Conservation (phyloP, 2,797 vertebrate genomes). For the Philypnodon macrostomus region DNA sequence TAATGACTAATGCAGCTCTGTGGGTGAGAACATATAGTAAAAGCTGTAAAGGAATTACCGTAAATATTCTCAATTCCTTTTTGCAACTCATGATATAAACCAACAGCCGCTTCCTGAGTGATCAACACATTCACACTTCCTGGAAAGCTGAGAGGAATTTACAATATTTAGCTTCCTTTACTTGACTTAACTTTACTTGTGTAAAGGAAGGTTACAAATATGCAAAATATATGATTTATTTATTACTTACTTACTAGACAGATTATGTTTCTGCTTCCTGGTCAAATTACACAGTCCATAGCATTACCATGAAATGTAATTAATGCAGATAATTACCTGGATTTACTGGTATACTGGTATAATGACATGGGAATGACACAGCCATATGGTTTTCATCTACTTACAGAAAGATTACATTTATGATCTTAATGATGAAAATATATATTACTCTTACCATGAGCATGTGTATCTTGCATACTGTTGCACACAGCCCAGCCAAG, state of each 20-base stretch:
- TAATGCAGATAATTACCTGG: conserved; percentile 51
- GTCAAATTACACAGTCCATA: conserved; percentile 8
- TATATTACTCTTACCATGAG: no score
- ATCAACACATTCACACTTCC: conserved; percentile 22
- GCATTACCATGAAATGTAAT: conserved; percentile 24
- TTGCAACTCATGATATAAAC: conserved; percentile 47
- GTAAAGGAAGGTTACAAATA: no score
- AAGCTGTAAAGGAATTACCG: conserved; percentile 20
- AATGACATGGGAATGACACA: conserved; percentile 62
- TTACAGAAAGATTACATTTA: conserved; percentile 53
- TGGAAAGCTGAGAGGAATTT: conserved; percentile 30
- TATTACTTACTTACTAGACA: conserved; percentile 8
- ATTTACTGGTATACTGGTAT: conserved; percentile 18
- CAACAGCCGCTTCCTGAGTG: conserved; percentile 46
- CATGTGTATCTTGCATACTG: conserved; percentile 16
- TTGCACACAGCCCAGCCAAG: conserved; percentile 27
- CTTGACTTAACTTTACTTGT: no score
- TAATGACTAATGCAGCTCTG: conserved; percentile 51
- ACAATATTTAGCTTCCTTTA: conserved; percentile 6
- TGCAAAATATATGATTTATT: neutral
- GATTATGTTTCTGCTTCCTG: conserved; percentile 12
- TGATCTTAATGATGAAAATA: conserved; percentile 41
- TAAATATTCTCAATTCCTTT: no score
- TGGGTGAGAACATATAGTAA: conserved; percentile 44
- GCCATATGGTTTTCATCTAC: conserved; percentile 48